Conservation (phyloP, 1,140 invertebrate species). For the Drosophila gunungcola region DNA sequence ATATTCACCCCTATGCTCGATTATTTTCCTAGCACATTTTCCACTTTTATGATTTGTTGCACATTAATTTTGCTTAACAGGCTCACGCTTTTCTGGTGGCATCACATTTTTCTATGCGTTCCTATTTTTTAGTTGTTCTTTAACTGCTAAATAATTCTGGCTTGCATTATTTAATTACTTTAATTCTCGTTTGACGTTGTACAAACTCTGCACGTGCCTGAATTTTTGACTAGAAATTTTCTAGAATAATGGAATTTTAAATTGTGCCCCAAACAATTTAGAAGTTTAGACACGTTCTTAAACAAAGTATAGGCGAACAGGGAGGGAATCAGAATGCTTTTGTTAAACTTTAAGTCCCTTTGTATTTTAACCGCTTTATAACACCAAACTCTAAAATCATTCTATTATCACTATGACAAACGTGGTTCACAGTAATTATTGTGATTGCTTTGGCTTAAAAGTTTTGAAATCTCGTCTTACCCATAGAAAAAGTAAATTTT, state of each 20-base stretch:
- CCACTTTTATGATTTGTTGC: not conserved
- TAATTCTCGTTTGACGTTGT: conserved; percentile 18
- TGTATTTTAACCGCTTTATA: not conserved
- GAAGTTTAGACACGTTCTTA: conserved; percentile 25
- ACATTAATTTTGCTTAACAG: conserved; percentile 9
- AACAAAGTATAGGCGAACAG: conserved; percentile 8
- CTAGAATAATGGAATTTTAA: conserved; percentile 32
- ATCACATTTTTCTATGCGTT: conserved; percentile 2
- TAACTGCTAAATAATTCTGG: conserved; percentile 19
- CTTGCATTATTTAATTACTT: conserved; percentile 40
- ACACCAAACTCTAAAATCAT: not conserved
- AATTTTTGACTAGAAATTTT: conserved; percentile 31
- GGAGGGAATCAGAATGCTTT: conserved; percentile 5
- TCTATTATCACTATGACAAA: too few species aligned
- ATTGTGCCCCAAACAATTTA: conserved; percentile 5
- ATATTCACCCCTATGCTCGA: not conserved
- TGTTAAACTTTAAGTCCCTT: not conserved
- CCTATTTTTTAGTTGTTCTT: not conserved
- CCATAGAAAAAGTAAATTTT: too few species aligned
- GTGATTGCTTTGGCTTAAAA: too few species aligned
- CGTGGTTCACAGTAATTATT: too few species aligned
- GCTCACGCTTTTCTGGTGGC: conserved; percentile 2
- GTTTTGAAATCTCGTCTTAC: too few species aligned
- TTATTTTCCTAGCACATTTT: conserved; percentile 7
- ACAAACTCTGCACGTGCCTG: conserved; percentile 22